Base-by-base conservation (phyloP, 2,113 vertebrate genomes). In the Phylloscopus whistleri region DNA sequence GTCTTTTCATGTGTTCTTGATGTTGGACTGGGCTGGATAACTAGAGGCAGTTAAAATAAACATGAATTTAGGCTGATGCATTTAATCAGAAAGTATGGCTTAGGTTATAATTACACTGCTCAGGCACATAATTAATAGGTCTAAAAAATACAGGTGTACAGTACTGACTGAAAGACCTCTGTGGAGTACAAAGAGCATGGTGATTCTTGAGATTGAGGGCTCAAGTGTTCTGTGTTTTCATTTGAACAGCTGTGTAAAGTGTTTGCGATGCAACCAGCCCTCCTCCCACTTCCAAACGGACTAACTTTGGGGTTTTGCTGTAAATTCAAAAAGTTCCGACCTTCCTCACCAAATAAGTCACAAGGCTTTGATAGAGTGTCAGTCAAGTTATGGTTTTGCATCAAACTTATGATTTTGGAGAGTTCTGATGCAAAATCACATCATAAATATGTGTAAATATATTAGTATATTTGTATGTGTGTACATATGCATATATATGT, bases 21-120 rank as follows among this genome's bases (percentile, higher is more conserved):
- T 87, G 51, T 31, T 95, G 88, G 79, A 58, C 49, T 74, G 87
- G 78, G 77, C 82, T 95, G 94, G 94, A 79, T 92, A 97, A 96
- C 92, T 94, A 93, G 85, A 94, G 51, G 90, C 88, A 97, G 96
- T 94, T 95, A 96, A 97, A 96, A 93, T 97, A 97, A 97, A 95
- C 94, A 98, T 18, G 22, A 95, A 82, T 97, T 96, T 96, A 91
- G 93, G 78, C 78, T 94, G 90, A 96, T 95, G 87, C 84, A 94
- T 97, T 97, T 97, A 96, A 97, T 95, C 89, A 87, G 86, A 93
- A 87, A 87, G 31, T 95, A 96, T 80, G 89, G 90, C 83, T 96
- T 97, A 96, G 73, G 87, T 96, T 95, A 76, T 96, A 97, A 97
- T 97, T 96, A 96, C 69, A 84, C 85, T 95, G 86, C 97, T 95